Evolutionary conservation across 2,888 invertebrate genomes (phyloP).

Genomic region (Napeogenes inachia): DNA sequence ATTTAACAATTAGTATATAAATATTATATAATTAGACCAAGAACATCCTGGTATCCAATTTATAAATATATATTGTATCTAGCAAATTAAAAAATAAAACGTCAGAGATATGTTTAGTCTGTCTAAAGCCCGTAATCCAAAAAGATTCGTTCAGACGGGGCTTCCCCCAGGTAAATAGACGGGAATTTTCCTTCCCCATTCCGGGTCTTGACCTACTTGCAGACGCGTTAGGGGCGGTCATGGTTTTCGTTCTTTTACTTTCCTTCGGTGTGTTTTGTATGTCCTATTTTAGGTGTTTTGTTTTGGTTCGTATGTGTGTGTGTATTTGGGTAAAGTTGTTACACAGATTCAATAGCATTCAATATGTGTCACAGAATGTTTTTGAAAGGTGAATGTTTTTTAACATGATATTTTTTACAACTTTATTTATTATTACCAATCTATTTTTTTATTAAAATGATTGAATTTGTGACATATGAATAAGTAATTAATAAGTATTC

Average conservation of each 20-base stretch:
- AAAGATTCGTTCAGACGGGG: slow-evolving; percentile 15
- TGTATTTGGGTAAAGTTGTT: not conserved
- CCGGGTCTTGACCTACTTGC: slow-evolving; percentile 57
- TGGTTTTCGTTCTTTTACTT: slow-evolving; percentile 39
- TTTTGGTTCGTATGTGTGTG: slow-evolving; percentile 12
- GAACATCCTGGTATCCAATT: too few relatives aligned
- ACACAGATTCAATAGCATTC: not conserved
- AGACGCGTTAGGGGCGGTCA: slow-evolving; percentile 54
- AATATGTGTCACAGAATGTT: not conserved
- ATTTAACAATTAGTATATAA: too few relatives aligned
- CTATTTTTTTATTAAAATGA: too few relatives aligned
- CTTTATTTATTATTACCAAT: too few relatives aligned
- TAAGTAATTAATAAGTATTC: too few relatives aligned
- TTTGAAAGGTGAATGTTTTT: too few relatives aligned
- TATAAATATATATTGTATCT: too few relatives aligned
- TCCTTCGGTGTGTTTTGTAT: slow-evolving; percentile 5
- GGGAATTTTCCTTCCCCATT: slow-evolving; percentile 43
- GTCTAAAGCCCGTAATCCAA: slow-evolving; percentile 3
- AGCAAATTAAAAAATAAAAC: too few relatives aligned
- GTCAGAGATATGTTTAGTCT: not conserved
- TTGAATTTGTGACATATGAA: too few relatives aligned
- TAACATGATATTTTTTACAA: too few relatives aligned
- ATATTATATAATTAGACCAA: too few relatives aligned
- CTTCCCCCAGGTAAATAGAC: slow-evolving; percentile 38
- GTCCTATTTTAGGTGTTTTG: slow-evolving; percentile 14